Evolutionary conservation across 2,888 invertebrate genomes (phyloP), one percentile per base, ranked within the genome.

Genomic region (Byasa hedistus): DNA sequence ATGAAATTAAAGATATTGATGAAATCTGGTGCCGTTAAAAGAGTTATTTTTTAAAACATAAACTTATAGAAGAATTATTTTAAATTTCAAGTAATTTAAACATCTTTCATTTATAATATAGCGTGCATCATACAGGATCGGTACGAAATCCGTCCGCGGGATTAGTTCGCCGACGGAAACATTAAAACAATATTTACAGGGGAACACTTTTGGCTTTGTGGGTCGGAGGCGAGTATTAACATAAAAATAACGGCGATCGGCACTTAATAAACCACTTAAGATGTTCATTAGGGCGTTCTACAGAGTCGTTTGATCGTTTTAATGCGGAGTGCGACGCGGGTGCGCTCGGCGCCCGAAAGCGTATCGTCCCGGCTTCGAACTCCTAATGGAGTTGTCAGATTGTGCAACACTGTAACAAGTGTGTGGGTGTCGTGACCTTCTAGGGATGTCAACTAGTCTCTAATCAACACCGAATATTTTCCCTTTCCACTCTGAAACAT

Each of bases 211-310:
- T 70, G 69, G 64, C 63, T 70, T 82, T 77, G 80, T 78, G 75
- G 74, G 77, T 78, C 75, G 78, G 79, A 77, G 76, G 78, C 78
- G 74, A 75, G 76, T 76, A 82, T 83, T 83, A 83, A 81, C 85
- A 86, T 87, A 86, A 87, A 89, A 89, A 85, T 89, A 89, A 89
- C 85, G 86, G 86, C 87, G 81, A 83, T 85, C 83, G 80, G 80
- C 91, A 89, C 89, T 91, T 86, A 84, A 87, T 89, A 87, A 85
- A 86, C 84, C 91, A 91, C 91, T 91, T 86, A 89, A 89, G 85
- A 83, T 73, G 82, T 84, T 89, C 87, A 89, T 90, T 89, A 88
- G 85, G 80, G 81, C 79, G 81, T 84, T 83, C 80, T 82, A 81
- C 79, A 78, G 74, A 81, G 82, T 79, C 82, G 83, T 85, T 85